These are phyloP conservation scores for Oncorhynchus mykiss DNA, from an alignment of 2,113 vertebrate species.

Conservation along the genomic window DNA sequence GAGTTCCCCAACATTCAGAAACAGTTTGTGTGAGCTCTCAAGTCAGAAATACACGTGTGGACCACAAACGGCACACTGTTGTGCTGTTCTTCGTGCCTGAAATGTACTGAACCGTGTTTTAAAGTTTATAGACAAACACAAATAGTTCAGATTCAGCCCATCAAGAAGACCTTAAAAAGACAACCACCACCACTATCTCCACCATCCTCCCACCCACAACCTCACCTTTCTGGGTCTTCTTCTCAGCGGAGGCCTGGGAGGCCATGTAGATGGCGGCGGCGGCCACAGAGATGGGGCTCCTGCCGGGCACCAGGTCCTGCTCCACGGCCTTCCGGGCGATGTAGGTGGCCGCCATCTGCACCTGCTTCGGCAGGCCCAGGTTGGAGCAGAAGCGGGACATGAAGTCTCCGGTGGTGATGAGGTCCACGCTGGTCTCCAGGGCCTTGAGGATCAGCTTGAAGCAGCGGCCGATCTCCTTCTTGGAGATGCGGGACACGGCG, in stretches of 20 bases:
- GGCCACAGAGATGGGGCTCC: conserved; percentile 96
- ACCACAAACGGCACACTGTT: too few relatives aligned
- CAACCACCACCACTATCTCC: background rate
- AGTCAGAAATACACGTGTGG: too few relatives aligned
- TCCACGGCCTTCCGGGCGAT: conserved; percentile 97
- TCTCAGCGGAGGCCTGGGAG: conserved; percentile 96
- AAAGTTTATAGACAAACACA: too few relatives aligned
- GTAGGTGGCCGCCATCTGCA: conserved; percentile 96
- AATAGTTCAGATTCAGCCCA: too few relatives aligned
- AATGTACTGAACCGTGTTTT: too few relatives aligned
- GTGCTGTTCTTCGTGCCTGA: too few relatives aligned
- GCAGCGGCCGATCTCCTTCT: conserved; percentile 98
- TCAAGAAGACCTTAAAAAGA: background rate
- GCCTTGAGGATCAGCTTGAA: conserved; percentile 98
- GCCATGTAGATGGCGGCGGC: conserved; percentile 99
- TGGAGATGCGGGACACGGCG: conserved; percentile 96
- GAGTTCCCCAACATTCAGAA: too few relatives aligned
- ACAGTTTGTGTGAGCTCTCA: too few relatives aligned
- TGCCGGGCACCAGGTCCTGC: conserved; percentile 92
- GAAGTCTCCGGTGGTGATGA: conserved; percentile 98
- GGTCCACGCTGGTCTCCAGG: conserved; percentile 96
- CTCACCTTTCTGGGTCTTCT: conserved; percentile 96
- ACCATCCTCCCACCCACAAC: background rate
- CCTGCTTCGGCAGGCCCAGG: conserved; percentile 94
- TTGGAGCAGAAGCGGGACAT: conserved; percentile 99